Conservation (phyloP, 2,113 vertebrate genomes). For the Apus apus region DNA sequence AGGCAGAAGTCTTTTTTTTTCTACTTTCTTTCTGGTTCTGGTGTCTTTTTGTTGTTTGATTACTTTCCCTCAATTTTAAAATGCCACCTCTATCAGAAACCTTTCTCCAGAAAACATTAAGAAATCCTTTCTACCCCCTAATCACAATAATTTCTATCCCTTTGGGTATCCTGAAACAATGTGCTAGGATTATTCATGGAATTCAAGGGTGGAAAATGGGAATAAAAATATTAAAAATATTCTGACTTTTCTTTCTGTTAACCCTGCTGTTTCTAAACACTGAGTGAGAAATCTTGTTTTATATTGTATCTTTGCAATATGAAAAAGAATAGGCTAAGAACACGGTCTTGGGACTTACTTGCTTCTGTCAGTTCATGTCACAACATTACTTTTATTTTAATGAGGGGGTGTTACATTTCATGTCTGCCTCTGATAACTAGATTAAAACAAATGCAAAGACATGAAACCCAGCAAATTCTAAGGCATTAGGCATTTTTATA, state of each 20-base stretch:
- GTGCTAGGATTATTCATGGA: background rate
- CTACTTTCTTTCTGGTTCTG: background rate
- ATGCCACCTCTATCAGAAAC: background rate
- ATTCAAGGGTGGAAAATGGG: background rate
- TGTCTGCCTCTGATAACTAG: background rate
- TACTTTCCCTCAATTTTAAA: background rate
- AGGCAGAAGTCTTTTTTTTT: background rate
- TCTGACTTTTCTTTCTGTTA: background rate
- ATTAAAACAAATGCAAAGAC: constrained; percentile 3
- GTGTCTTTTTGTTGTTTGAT: background rate
- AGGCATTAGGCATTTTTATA: background rate
- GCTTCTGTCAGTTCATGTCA: constrained; percentile 16
- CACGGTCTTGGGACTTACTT: background rate
- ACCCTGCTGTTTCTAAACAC: background rate
- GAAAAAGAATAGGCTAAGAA: background rate
- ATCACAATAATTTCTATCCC: background rate
- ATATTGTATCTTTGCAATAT: background rate
- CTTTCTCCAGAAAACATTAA: background rate
- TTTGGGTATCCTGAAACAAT: background rate
- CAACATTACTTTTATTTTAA: constrained; percentile 22
- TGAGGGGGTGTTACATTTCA: background rate
- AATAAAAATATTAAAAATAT: background rate
- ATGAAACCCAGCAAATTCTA: background rate
- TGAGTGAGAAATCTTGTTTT: background rate
- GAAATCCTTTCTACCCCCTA: background rate